Conservation (phyloP, 2,113 vertebrate species). For the Cephalopholis sonnerati region DNA sequence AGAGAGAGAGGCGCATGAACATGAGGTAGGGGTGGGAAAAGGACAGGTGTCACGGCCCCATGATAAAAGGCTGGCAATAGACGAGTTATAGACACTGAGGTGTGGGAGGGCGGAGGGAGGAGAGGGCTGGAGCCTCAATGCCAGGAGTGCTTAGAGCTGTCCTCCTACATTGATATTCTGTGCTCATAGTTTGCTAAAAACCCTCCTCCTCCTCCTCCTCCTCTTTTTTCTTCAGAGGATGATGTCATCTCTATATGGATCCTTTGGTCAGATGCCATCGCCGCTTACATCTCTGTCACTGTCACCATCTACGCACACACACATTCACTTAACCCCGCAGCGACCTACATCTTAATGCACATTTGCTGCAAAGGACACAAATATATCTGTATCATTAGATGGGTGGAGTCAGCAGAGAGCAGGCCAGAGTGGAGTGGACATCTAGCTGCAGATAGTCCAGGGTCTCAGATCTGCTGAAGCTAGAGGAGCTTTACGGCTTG, state of each 20-base stretch:
- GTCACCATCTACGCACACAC: constrained; percentile 61
- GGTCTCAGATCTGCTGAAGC: constrained; percentile 21
- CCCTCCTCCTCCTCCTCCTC: constrained; percentile 20
- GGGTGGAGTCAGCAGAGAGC: constrained; percentile 60
- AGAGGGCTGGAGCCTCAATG: constrained; percentile 37
- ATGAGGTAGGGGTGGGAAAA: constrained; percentile 57
- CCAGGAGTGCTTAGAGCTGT: constrained; percentile 49
- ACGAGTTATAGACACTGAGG: constrained; percentile 58
- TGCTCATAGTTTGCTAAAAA: constrained; percentile 71
- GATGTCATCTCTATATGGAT: constrained; percentile 83
- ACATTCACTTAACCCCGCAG: constrained; percentile 74
- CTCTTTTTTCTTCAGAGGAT: constrained; percentile 41
- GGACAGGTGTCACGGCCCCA: constrained; percentile 71
- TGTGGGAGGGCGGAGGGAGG: constrained; percentile 8
- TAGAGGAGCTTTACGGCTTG: constrained; percentile 45
- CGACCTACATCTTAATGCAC: constrained; percentile 80
- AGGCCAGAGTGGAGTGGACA: not conserved
- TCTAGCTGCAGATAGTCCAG: constrained; percentile 20
- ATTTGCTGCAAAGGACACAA: constrained; percentile 75
- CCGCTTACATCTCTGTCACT: constrained; percentile 76
- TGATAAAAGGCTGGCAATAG: constrained; percentile 61
- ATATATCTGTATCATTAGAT: constrained; percentile 70
- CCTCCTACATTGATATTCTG: constrained; percentile 77
- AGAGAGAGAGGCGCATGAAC: constrained; percentile 40
- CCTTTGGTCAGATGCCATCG: constrained; percentile 79